Conservation (phyloP, 1,140 invertebrate species). For the Macrobrachium rosenbergii region DNA sequence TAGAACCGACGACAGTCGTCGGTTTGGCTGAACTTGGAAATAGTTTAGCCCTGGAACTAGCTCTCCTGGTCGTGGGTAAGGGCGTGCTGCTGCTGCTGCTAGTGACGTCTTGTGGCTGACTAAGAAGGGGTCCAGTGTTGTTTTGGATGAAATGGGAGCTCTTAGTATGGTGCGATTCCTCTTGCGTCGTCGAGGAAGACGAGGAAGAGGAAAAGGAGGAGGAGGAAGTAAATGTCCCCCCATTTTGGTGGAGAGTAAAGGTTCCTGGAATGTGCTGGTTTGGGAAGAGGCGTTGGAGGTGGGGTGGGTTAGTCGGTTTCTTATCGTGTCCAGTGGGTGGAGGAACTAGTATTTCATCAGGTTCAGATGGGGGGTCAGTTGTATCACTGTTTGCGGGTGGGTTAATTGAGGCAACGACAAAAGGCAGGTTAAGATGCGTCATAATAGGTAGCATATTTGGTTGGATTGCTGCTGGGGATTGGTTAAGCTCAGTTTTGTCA, state of each 20-base stretch:
- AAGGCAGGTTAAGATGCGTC: conserved; percentile 3
- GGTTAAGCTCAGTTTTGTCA: conserved; percentile 7
- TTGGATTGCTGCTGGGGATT: not conserved
- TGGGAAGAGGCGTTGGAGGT: conserved; percentile 27
- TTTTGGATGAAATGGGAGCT: not conserved
- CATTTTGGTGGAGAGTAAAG: not conserved
- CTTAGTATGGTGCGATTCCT: not conserved
- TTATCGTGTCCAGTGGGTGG: not conserved
- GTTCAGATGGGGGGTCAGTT: not conserved
- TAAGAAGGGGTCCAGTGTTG: no score
- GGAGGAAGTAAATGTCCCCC: not conserved
- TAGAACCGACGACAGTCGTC: no score
- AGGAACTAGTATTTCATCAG: not conserved
- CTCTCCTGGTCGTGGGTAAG: no score
- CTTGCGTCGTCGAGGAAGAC: not conserved
- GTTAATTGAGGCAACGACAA: conserved; percentile 36
- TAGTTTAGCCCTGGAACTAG: no score
- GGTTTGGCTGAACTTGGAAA: no score
- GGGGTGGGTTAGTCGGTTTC: not conserved
- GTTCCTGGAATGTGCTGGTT: not conserved
- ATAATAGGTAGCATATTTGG: not conserved
- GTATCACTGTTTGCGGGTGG: not conserved
- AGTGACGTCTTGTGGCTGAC: conserved; percentile 9
- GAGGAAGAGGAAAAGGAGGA: not conserved
- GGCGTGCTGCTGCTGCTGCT: conserved; percentile 3